Evolutionary conservation across 2,888 invertebrate genomes (phyloP).

Genomic region (Drosophila fungiperda): DNA sequence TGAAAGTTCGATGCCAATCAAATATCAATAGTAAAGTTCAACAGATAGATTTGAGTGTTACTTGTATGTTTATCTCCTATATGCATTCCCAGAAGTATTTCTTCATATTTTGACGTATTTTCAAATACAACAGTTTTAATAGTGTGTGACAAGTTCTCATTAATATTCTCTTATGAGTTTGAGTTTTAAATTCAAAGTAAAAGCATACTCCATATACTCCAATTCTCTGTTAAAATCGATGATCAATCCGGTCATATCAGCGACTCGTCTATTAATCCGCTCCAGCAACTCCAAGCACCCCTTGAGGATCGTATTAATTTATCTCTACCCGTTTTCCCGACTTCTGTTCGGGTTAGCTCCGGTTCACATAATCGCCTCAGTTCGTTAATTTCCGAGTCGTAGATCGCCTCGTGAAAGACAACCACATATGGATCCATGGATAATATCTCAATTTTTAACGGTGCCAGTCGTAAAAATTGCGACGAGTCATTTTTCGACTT

Average conservation of each 20-base stretch:
- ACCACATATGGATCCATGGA: conserved; percentile 44
- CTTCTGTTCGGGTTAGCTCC: neutral
- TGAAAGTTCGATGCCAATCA: too few species aligned
- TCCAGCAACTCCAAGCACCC: neutral
- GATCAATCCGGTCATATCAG: conserved; percentile 37
- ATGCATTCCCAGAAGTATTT: too few species aligned
- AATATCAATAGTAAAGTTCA: too few species aligned
- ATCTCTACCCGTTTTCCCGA: rapidly evolving
- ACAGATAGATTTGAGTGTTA: too few species aligned
- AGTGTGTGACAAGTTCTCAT: too few species aligned
- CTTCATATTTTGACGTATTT: too few species aligned
- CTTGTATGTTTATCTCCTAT: too few species aligned
- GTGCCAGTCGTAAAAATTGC: conserved; percentile 47
- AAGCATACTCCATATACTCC: conserved; percentile 44
- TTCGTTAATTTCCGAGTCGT: conserved; percentile 7
- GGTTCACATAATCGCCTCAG: conserved; percentile 4
- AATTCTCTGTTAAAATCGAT: neutral
- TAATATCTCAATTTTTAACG: conserved; percentile 52
- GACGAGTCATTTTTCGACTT: conserved; percentile 24
- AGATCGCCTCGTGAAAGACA: conserved; percentile 49
- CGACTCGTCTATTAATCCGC: conserved; percentile 1
- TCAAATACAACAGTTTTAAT: too few species aligned
- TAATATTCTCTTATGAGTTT: too few species aligned
- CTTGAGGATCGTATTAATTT: conserved; percentile 3
- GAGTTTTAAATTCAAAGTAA: neutral